Conservation (phyloP, 1,140 invertebrate genomes). For the Cyphomyrmex costatus region DNA sequence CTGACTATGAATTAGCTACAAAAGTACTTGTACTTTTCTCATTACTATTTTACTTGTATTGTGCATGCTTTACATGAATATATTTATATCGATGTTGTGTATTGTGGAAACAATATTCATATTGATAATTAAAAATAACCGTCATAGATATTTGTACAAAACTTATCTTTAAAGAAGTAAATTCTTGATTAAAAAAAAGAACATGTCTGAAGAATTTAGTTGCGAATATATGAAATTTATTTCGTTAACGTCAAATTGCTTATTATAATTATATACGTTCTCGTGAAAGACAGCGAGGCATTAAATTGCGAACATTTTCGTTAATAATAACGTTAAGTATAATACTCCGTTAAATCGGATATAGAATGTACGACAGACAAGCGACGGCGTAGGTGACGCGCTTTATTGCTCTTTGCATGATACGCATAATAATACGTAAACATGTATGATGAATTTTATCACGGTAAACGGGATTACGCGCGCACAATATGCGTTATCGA, state of each 20-base stretch:
- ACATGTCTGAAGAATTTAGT: neutral
- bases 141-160: neutral
- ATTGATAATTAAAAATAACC: neutral
- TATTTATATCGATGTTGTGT: neutral
- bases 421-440: conserved; percentile 56
- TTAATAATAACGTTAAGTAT: conserved; percentile 45
- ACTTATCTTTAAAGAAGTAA: neutral
- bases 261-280: conserved; percentile 1
- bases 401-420: conserved; percentile 54
- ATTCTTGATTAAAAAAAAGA: neutral
- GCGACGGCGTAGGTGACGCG: conserved; percentile 18
- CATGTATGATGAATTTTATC: conserved; percentile 57
- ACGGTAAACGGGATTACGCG: conserved; percentile 56
- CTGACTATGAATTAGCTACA: neutral
- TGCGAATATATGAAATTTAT: neutral
- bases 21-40: neutral
- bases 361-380: conserved; percentile 32
- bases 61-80: neutral
- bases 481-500: conserved; percentile 60
- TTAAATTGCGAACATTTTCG: conserved; percentile 46
- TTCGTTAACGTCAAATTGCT: neutral
- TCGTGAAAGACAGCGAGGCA: neutral
- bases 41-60: neutral
- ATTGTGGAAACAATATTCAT: neutral
- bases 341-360: conserved; percentile 54